phyloP scores from a whole-genome alignment of 2,797 vertebrate genomes.

The Protosalanx chinensis region DNA sequence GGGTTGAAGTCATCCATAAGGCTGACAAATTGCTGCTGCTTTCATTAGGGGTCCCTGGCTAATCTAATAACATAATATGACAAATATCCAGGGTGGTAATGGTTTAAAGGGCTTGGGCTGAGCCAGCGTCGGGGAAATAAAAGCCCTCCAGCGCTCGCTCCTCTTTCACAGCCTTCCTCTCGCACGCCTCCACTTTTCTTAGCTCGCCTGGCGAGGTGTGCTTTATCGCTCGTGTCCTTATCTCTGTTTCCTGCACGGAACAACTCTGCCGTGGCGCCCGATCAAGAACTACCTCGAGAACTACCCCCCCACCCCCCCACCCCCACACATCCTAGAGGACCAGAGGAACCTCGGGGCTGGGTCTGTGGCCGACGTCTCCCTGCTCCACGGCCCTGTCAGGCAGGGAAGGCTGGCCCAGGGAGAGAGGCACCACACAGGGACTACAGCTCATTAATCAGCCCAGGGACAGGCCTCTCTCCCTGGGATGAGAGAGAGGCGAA shows the following conservation, averaged over 20 bases:
- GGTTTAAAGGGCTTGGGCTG: conserved; percentile 67
- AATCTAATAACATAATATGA: conserved; percentile 83
- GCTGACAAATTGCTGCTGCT: conserved; percentile 77
- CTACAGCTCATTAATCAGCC: conserved; percentile 65
- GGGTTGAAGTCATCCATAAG: conserved; percentile 73
- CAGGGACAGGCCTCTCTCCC: conserved; percentile 58
- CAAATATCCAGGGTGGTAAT: conserved; percentile 75
- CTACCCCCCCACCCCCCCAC: no score
- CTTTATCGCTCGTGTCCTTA: conserved; percentile 19
- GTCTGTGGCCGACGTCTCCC: conserved; percentile 52
- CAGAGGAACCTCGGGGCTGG: neutral
- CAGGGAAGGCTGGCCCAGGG: conserved; percentile 38
- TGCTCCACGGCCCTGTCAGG: conserved; percentile 16
- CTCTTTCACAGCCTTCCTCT: conserved; percentile 22
- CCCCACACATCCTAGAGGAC: neutral
- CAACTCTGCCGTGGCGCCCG: conserved; percentile 22
- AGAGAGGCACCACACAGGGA: conserved; percentile 43
- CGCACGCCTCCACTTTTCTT: conserved; percentile 24
- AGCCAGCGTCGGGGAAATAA: conserved; percentile 31
- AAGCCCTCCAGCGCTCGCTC: conserved; percentile 38
- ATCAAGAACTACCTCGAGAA: conserved; percentile 16
- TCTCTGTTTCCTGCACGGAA: conserved; percentile 28
- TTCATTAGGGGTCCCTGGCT: conserved; percentile 76
- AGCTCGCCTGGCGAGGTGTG: no score
- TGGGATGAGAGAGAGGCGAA: conserved; percentile 41